phyloP scores from a whole-genome alignment of 2,797 vertebrate species.

The Tarsius wallacei region DNA sequence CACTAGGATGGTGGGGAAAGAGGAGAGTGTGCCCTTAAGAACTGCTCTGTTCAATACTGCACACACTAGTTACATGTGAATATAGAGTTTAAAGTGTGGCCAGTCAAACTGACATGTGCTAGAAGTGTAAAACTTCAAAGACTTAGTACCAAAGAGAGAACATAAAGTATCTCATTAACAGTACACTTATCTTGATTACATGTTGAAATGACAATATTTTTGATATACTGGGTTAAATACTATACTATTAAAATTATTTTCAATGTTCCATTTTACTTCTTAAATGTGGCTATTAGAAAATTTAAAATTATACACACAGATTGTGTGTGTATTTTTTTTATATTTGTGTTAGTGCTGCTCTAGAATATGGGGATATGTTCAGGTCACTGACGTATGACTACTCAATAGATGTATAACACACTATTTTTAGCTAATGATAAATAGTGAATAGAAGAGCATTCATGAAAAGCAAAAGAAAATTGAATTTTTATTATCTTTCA shows the following conservation, averaged over 20 bases:
- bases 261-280: not conserved
- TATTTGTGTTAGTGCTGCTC: slow-evolving; percentile 23
- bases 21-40: not conserved
- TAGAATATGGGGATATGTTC: not conserved
- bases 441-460: not conserved
- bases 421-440: slow-evolving; percentile 36
- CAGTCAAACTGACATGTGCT: not conserved
- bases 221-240: not conserved
- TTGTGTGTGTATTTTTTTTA: not conserved
- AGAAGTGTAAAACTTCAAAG: slow-evolving; percentile 66
- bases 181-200: not conserved
- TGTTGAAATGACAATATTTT: slow-evolving; percentile 9
- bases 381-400: not conserved
- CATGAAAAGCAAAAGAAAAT: slow-evolving; percentile 14
- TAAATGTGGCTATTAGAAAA: slow-evolving; percentile 8
- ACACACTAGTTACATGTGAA: not conserved
- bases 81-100: not conserved
- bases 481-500: slow-evolving; percentile 31
- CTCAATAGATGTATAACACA: not conserved
- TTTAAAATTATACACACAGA: slow-evolving; percentile 6
- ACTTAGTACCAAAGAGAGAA: slow-evolving; percentile 38
- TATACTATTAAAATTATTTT: slow-evolving; percentile 21
- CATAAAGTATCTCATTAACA: not conserved
- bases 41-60: not conserved
- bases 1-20: not conserved